phyloP scores from a whole-genome alignment of 2,888 invertebrate genomes.

The Catocala fraxini region DNA sequence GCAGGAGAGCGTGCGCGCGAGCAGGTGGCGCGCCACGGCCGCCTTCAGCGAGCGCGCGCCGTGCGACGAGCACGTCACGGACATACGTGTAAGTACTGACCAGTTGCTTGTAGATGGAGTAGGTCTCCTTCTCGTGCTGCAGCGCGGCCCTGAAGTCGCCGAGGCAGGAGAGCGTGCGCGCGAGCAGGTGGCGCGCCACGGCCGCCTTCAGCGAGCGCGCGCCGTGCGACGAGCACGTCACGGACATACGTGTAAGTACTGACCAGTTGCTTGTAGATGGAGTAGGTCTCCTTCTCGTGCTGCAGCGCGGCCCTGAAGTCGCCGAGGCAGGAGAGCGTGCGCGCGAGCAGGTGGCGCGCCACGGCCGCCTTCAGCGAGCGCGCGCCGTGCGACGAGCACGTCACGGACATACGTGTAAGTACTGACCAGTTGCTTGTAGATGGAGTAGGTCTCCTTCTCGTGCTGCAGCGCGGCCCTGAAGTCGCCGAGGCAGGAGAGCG shows the following conservation, averaged over 20 bases:
- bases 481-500: slow-evolving; percentile 99
- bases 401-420: slow-evolving; percentile 80
- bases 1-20: slow-evolving; percentile 98
- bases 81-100: slow-evolving; percentile 72
- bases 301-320: slow-evolving; percentile 98
- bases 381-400: slow-evolving; percentile 95
- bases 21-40: slow-evolving; percentile 97
- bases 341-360: slow-evolving; percentile 97
- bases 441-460: slow-evolving; percentile 99
- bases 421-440: slow-evolving; percentile 96
- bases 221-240: slow-evolving; percentile 96
- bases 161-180: slow-evolving; percentile 98
- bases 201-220: slow-evolving; percentile 97
- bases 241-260: slow-evolving; percentile 77
- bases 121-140: slow-evolving; percentile 98
- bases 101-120: slow-evolving; percentile 97
- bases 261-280: slow-evolving; percentile 86
- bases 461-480: slow-evolving; percentile 98
- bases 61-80: slow-evolving; percentile 94
- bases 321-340: slow-evolving; percentile 98
- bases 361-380: slow-evolving; percentile 98
- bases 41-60: slow-evolving; percentile 97
- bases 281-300: slow-evolving; percentile 99
- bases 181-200: slow-evolving; percentile 97
- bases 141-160: slow-evolving; percentile 99